phyloP scores from a whole-genome alignment of 2,888 invertebrate species.

The Leucania comma region DNA sequence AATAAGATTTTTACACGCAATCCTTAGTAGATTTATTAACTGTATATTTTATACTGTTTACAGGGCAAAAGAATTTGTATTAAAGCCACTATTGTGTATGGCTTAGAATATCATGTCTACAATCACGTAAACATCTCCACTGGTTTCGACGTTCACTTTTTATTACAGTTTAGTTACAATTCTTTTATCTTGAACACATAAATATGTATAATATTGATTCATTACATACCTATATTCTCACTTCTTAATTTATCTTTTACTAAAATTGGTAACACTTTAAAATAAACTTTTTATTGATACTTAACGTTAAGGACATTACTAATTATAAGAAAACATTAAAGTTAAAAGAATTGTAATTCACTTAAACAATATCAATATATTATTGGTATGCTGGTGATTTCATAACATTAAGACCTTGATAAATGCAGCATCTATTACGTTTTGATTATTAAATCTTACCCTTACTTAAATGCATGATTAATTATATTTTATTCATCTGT shows the following conservation, averaged over 20 bases:
- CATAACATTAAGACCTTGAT: neutral
- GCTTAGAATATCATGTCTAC: constrained; percentile 46
- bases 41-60: constrained; percentile 86
- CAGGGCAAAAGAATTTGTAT: constrained; percentile 68
- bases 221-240: constrained; percentile 21
- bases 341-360: constrained; percentile 53
- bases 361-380: constrained; percentile 11
- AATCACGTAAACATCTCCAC: constrained; percentile 37
- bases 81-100: constrained; percentile 45
- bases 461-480: constrained; percentile 8
- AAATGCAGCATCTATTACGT: neutral
- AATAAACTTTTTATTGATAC: constrained; percentile 32
- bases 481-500: constrained; percentile 24
- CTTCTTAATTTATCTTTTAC: constrained; percentile 29
- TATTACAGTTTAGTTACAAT: constrained; percentile 39
- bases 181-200: constrained; percentile 42
- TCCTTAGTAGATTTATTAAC: constrained; percentile 81
- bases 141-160: constrained; percentile 60
- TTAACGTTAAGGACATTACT: constrained; percentile 40
- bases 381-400: constrained; percentile 1
- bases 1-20: constrained; percentile 85
- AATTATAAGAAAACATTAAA: constrained; percentile 17
- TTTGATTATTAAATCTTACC: constrained; percentile 1
- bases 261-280: constrained; percentile 21
- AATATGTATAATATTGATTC: constrained; percentile 32